Evolutionary conservation across 2,797 vertebrate species (phyloP), one percentile per base, ranked within the genome.

Genomic region (Agapornis canus): DNA sequence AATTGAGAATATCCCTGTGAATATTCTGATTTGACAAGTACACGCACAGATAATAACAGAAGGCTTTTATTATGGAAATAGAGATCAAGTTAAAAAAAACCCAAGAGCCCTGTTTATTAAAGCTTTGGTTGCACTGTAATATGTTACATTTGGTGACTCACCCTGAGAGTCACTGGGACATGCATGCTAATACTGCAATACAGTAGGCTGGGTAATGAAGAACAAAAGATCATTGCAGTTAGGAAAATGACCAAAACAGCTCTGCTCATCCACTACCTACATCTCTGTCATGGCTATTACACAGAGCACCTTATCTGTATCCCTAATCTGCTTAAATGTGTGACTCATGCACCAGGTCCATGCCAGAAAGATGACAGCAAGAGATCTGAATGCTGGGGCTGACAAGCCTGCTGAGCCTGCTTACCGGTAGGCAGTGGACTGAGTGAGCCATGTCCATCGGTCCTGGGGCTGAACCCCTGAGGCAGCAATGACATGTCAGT

Each of bases 1-100:
- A 94, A 86, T 76, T 86, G 76, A 94, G 84, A 94, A 70, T 86
- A 94, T 94, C 63, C 70, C 54, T 23, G 82, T 60, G 63, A 92
- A 94, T 91, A 75, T 76, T 94, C 63, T 76, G 75, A 89, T 89
- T 84, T 94, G 89, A 94, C 77, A 92, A 92, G 56, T 94, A 91
- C 54, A 70, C 48, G 85, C 69, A 82, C 45, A 76, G 85, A 85
- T 76, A 96, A 81, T 91, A 92, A 86, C 87, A 72, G 72, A 83
- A 86, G 78, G 85, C 90, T 92, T 96, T 90, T 92, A 79, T 92
- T 92, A 94, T 94, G 94, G 92, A 95, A 97, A 90, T 84, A 42
- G 80, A 54, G 85, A 86, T 87, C 52, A 82, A 88, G 77, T 79
- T 70, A 42, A 88, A 81, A 91, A 83, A 91, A 2, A 0, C 6